Base-by-base conservation (phyloP, 2,888 invertebrate species). In the Philopedon plagiatum region DNA sequence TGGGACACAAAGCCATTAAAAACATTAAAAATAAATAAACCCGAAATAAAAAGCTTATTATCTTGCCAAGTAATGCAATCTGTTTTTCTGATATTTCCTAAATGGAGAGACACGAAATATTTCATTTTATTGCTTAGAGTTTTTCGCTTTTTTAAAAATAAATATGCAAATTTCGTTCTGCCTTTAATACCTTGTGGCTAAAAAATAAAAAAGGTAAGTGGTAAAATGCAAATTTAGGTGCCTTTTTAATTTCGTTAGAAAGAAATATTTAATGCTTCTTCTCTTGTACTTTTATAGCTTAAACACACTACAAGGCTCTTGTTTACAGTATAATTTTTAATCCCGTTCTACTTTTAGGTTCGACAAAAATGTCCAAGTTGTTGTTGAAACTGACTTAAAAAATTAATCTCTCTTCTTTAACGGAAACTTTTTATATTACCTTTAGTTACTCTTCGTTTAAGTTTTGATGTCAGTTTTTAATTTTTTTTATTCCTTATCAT, bases 161-260 rank as follows among this genome's bases (percentile, higher is more conserved):
- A 46, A 46, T 23, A 46, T 46, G 46, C 46, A 23, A 46, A 46
- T 46, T 23, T 21, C 15, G 21, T 23, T 46, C 46, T 23, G 46
- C 21, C n/a, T 46, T 46, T 46, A 46, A 46, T 46, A 46, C 23
- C 23, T 46, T 46, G 21, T 46, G 23, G 46, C 46, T 11, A 46
- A 46, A 44, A 44, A 46, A 23, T 23, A 19, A 46, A 46, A 19
- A 44, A 19, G 21, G 4, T 21, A 46, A 19, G 23, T 23, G 46
- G 46, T 23, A n/a, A 19, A 11, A 46, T 46, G 46, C 46, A 23
- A 46, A 46, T 46, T 46, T 23, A 2, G 5, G 19, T 46, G 21
- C 21, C 2, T 23, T 23, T 46, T 46, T 46, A 46, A 21, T 23
- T 46, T n/a, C 2, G 11, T n/a, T 23, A 21, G 23, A 46, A 19